These are phyloP conservation scores for Drosophila bifasciata DNA, from an alignment of 1,140 invertebrate species.

Conservation along the genomic window DNA sequence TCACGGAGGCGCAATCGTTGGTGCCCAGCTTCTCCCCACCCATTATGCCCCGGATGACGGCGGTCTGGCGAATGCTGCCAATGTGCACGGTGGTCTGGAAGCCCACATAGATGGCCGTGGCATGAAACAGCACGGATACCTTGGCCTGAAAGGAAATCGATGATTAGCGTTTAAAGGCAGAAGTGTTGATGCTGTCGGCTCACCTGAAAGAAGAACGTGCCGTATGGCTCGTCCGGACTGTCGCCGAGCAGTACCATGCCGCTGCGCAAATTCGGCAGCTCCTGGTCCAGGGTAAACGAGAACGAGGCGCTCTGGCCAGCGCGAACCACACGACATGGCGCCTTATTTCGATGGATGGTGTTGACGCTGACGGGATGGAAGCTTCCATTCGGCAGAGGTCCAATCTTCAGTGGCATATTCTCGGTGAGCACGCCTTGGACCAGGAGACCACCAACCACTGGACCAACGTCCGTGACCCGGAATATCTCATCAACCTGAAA, in stretches of 20 bases:
- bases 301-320: conserved; percentile 96
- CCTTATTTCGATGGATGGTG: conserved; percentile 95
- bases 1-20: conserved; percentile 93
- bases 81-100: conserved; percentile 98
- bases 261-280: conserved; percentile 88
- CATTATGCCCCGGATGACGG: conserved; percentile 89
- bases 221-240: conserved; percentile 85
- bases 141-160: conserved; percentile 88
- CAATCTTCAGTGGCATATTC: conserved; percentile 86
- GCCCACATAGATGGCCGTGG: conserved; percentile 90
- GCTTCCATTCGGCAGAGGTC: conserved; percentile 93
- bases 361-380: conserved; percentile 92
- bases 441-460: conserved; percentile 95
- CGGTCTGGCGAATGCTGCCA: conserved; percentile 97
- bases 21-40: conserved; percentile 85
- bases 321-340: conserved; percentile 93
- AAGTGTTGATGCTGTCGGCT: not conserved
- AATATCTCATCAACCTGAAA: conserved; percentile 98
- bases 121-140: conserved; percentile 93
- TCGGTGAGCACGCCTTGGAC: conserved; percentile 94
- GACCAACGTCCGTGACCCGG: conserved; percentile 89
- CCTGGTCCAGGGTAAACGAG: conserved; percentile 87
- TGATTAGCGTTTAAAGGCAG: not conserved
- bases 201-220: conserved; percentile 92
- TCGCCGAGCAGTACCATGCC: conserved; percentile 92